A percentile compares a stretch with the other conserved stretches of the same genome.
These are phyloP conservation scores for Ispidina lecontei DNA, from an alignment of 2,797 vertebrate species.

Conservation along the genomic window DNA sequence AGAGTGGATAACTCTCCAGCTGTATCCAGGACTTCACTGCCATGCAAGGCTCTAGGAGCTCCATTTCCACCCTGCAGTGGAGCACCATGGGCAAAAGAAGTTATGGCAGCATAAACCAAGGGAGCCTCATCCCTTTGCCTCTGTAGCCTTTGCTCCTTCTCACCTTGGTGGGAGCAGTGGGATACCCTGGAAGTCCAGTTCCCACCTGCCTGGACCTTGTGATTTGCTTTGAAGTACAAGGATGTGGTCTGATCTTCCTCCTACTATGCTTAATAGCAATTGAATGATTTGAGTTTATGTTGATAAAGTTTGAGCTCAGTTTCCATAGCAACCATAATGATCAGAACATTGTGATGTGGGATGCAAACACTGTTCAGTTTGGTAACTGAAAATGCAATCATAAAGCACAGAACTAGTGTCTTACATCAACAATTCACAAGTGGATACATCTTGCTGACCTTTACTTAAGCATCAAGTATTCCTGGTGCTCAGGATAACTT, in stretches of 20 bases:
- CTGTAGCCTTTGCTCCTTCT: not conserved
- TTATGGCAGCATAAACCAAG: rapidly evolving
- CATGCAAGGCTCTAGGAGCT: not conserved
- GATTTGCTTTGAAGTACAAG: conserved; percentile 2
- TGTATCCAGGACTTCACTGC: not conserved
- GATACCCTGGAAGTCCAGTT: not conserved
- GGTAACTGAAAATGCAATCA: not conserved
- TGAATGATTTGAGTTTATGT: conserved; percentile 42
- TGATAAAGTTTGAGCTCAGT: conserved; percentile 35
- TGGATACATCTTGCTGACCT: not conserved
- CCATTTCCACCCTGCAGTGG: not conserved
- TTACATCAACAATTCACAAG: not conserved
- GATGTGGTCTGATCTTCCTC: not conserved
- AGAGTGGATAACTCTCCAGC: not conserved
- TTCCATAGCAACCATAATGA: conserved; percentile 46
- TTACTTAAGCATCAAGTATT: not conserved
- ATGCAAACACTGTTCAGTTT: not conserved
- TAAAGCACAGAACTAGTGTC: not conserved
- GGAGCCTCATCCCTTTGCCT: too few relatives aligned
- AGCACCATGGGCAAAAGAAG: not conserved
- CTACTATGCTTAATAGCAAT: conserved; percentile 13
- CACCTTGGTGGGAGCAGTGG: not conserved
- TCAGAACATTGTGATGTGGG: not conserved
- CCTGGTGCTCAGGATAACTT: not conserved
- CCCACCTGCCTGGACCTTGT: not conserved